Evolutionary conservation across 2,797 vertebrate genomes (phyloP).

Genomic region (Brotula barbata): DNA sequence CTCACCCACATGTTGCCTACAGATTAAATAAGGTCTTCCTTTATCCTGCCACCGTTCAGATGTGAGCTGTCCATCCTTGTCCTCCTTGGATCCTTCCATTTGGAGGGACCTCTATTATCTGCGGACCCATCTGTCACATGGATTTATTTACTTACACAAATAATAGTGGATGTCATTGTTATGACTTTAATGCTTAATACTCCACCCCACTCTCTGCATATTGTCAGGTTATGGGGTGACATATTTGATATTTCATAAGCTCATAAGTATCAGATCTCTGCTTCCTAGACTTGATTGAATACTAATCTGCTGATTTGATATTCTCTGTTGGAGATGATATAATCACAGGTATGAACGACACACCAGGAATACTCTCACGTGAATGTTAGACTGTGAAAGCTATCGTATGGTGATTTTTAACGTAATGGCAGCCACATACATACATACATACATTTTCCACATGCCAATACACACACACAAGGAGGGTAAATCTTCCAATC

Average conservation of each 20-base stretch:
- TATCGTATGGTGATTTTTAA: slow-evolving; percentile 13
- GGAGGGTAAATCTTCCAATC: slow-evolving; percentile 59
- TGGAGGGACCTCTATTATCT: slow-evolving; percentile 58
- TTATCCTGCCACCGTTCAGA: slow-evolving; percentile 59
- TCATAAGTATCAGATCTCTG: slow-evolving; percentile 60
- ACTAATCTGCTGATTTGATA: slow-evolving; percentile 66
- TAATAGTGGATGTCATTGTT: slow-evolving; percentile 73
- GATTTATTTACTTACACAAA: slow-evolving; percentile 71
- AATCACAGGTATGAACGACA: slow-evolving; percentile 16
- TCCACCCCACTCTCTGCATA: slow-evolving; percentile 50
- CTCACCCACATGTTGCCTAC: slow-evolving; percentile 35
- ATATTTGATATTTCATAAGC: slow-evolving; percentile 78
- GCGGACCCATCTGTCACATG: slow-evolving; percentile 72
- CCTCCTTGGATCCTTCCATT: slow-evolving; percentile 53
- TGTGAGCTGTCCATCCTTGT: slow-evolving; percentile 26
- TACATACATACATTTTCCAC: not conserved
- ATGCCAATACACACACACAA: not conserved
- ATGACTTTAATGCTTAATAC: slow-evolving; percentile 75
- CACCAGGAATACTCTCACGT: slow-evolving; percentile 6
- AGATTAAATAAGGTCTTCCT: slow-evolving; percentile 64
- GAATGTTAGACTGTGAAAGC: slow-evolving; percentile 4
- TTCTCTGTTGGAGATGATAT: slow-evolving; percentile 54
- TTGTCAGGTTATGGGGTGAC: slow-evolving; percentile 64
- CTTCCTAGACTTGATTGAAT: slow-evolving; percentile 63
- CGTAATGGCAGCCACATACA: slow-evolving; percentile 14